Conservation (phyloP, 1,140 invertebrate genomes). For the Eumeta japonica region DNA sequence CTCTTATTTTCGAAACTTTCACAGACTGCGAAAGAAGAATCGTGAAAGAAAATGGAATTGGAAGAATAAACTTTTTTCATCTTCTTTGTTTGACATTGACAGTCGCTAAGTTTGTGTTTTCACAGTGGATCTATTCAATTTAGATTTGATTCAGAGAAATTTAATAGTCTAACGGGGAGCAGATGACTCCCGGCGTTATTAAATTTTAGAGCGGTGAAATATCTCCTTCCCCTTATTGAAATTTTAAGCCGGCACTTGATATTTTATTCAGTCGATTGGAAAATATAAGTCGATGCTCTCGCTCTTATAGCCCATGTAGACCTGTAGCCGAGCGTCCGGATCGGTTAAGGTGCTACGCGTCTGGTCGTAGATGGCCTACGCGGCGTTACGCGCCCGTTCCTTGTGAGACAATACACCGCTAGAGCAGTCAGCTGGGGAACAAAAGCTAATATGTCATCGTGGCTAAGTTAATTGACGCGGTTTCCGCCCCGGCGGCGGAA, state of each 20-base stretch:
- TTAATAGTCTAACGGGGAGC: conserved; percentile 42
- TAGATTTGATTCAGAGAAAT: conserved; percentile 40
- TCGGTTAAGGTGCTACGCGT: no score
- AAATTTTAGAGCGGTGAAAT: conserved; percentile 3
- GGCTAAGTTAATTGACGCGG: conserved; percentile 53
- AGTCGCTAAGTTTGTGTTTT: conserved; percentile 53
- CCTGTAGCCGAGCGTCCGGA: no score
- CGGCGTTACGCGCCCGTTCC: no score
- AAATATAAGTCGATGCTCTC: no score
- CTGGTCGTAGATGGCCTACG: no score
- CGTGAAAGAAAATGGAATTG: conserved; percentile 53
- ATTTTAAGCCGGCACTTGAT: no score
- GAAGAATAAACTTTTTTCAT: conserved; percentile 56
- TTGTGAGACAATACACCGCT: conserved; percentile 30
- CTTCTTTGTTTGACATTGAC: conserved; percentile 58
- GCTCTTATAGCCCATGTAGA: no score
- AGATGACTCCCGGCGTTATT: conserved; percentile 32
- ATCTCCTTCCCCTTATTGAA: no score
- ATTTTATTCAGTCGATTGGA: no score
- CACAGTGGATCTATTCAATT: conserved; percentile 53
- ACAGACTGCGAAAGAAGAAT: conserved; percentile 53
- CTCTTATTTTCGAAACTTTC: conserved; percentile 57
- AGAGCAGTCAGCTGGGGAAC: conserved; percentile 33
- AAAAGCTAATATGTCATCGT: conserved; percentile 54
- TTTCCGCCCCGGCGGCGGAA: conserved; percentile 45